Evolutionary conservation across 2,888 invertebrate genomes (phyloP).

Genomic region (Brenthis ino): DNA sequence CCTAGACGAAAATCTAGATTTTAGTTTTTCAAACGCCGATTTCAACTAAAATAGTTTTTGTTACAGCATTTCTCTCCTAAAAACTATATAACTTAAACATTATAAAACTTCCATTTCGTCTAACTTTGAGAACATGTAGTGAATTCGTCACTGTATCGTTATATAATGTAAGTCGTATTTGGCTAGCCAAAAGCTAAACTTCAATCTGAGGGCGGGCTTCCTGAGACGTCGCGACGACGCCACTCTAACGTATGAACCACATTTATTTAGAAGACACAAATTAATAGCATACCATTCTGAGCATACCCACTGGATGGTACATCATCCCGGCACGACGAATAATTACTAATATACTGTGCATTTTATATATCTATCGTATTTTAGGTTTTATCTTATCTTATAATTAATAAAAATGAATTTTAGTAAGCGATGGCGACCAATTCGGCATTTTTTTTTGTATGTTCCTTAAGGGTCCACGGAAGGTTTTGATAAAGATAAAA

Average conservation of each 20-base stretch:
- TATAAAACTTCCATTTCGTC: neutral
- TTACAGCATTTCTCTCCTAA: too few relatives aligned
- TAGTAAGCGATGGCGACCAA: too few relatives aligned
- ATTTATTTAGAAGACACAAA: constrained; percentile 76
- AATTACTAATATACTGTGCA: constrained; percentile 45
- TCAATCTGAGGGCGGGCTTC: constrained; percentile 38
- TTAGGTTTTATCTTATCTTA: neutral
- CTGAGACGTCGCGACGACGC: constrained; percentile 40
- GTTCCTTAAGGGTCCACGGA: too few relatives aligned
- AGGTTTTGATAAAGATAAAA: too few relatives aligned
- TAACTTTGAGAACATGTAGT: neutral
- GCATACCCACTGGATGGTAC: constrained; percentile 54
- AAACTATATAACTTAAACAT: neutral
- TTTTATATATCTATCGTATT: neutral
- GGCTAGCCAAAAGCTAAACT: constrained; percentile 32
- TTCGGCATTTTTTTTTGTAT: too few relatives aligned
- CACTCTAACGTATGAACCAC: constrained; percentile 59
- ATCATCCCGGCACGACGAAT: constrained; percentile 47
- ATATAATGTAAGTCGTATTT: constrained; percentile 25
- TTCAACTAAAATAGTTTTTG: too few relatives aligned
- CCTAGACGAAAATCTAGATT: too few relatives aligned
- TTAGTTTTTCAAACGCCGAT: too few relatives aligned
- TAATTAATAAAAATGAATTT: too few relatives aligned
- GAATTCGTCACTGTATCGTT: neutral
- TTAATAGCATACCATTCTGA: constrained; percentile 72